A percentile compares a stretch with the other conserved stretches of the same genome.
These are phyloP conservation scores for Ciconia stormi DNA, from an alignment of 2,113 vertebrate species.

Conservation along the genomic window DNA sequence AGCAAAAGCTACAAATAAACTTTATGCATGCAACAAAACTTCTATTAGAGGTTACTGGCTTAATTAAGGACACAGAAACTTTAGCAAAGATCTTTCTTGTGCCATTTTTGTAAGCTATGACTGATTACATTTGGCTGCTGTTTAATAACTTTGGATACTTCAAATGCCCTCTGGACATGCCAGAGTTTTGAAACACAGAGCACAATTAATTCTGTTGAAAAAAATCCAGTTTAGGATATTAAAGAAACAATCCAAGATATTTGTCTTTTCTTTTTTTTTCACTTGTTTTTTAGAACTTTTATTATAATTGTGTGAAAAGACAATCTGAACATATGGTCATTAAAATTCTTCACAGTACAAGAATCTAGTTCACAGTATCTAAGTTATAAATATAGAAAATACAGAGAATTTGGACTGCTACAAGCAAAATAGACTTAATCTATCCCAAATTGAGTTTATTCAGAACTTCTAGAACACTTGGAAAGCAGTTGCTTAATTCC, in stretches of 20 bases:
- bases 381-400: not conserved
- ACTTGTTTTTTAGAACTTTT: not conserved
- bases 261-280: not conserved
- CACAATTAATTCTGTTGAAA: slow-evolving; percentile 6
- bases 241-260: not conserved
- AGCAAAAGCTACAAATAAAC: not conserved
- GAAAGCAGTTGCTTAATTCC: not conserved
- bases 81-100: slow-evolving; percentile 37
- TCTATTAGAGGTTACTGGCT: slow-evolving; percentile 23
- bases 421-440: not conserved
- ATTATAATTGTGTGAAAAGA: not conserved
- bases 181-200: slow-evolving; percentile 45
- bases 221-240: not conserved
- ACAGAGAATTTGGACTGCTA: not conserved
- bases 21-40: not conserved
- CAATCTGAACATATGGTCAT: accelerated
- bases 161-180: not conserved
- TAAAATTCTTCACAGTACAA: not conserved
- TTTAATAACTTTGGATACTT: slow-evolving; percentile 56
- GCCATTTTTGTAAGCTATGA: slow-evolving; percentile 68
- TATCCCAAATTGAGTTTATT: not conserved
- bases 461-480: not conserved
- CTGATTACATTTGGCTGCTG: slow-evolving; percentile 60
- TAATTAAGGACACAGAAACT: slow-evolving; percentile 52
- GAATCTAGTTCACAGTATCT: not conserved